Percentiles rank a stretch among this genome's conserved stretches.
Evolutionary conservation across 1,140 invertebrate genomes (phyloP).

Genomic region (Pachypsylla venusta): DNA sequence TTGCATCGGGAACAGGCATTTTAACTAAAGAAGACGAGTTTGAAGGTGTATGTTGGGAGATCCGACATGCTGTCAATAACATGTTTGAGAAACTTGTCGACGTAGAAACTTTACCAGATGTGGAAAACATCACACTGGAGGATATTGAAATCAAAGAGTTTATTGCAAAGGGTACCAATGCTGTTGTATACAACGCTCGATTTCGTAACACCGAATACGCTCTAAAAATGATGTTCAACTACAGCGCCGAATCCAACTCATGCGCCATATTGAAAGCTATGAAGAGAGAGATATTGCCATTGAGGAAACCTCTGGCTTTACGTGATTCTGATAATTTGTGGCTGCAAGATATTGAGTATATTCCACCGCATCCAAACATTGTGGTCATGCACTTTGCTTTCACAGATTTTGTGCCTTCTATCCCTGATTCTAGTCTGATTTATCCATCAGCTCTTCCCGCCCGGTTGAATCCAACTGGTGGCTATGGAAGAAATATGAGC

Average conservation of each 20-base stretch:
- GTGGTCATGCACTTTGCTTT: constrained; percentile 64
- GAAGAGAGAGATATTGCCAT: constrained; percentile 65
- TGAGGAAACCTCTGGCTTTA: constrained; percentile 30
- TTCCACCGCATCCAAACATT: constrained; percentile 71
- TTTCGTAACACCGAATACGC: constrained; percentile 36
- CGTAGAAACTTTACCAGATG: constrained; percentile 34
- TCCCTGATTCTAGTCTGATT: constrained; percentile 44
- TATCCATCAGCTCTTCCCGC: constrained; percentile 68
- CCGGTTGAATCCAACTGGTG: constrained; percentile 48
- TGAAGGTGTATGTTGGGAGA: constrained; percentile 63
- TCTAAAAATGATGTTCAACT: constrained; percentile 87
- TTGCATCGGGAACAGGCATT: constrained; percentile 54
- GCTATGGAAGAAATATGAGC: constrained; percentile 74
- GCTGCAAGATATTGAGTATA: constrained; percentile 6
- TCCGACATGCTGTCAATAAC: constrained; percentile 48
- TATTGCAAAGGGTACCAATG: constrained; percentile 68
- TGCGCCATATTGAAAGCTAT: constrained; percentile 58
- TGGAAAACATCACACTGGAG: constrained; percentile 33
- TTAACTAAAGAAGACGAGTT: constrained; percentile 65
- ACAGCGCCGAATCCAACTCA: constrained; percentile 69
- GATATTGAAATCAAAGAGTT: constrained; percentile 49
- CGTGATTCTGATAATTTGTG: not conserved
- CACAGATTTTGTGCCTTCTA: constrained; percentile 55
- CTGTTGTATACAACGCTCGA: constrained; percentile 57
- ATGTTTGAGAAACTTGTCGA: constrained; percentile 38